phyloP scores from a whole-genome alignment of 2,113 vertebrate species.

The Reinhardtius hippoglossoides region DNA sequence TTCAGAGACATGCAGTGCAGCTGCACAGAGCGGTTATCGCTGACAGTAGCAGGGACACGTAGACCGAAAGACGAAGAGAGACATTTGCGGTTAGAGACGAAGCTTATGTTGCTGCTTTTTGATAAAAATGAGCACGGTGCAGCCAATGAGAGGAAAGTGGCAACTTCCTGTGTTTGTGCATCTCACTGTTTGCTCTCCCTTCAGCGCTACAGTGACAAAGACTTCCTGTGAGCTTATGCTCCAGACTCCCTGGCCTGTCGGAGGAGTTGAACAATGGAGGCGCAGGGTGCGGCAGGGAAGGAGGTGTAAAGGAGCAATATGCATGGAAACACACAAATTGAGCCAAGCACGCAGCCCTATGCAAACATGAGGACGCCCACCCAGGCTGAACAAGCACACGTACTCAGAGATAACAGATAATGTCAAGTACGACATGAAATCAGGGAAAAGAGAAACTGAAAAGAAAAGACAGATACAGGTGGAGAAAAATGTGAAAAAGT shows the following conservation, averaged over 20 bases:
- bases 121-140: conserved; percentile 13
- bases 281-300: conserved; percentile 20
- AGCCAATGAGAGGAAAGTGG: conserved; percentile 22
- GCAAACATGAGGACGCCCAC: conserved; percentile 40
- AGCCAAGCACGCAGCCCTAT: conserved; percentile 2
- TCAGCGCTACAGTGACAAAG: conserved; percentile 35
- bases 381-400: conserved; percentile 28
- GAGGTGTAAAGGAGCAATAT: conserved; percentile 7
- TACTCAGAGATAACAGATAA: conserved; percentile 11
- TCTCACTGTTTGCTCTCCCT: conserved; percentile 44
- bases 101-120: conserved; percentile 19
- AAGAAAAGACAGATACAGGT: neutral
- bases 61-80: neutral
- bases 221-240: conserved; percentile 60
- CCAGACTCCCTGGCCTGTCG: conserved; percentile 13
- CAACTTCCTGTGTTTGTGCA: conserved; percentile 66
- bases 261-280: conserved; percentile 64
- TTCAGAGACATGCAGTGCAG: neutral
- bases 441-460: neutral
- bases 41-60: too few species aligned
- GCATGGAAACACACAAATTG: neutral
- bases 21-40: neutral
- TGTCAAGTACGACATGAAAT: neutral
- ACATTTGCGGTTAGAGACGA: conserved; percentile 9
- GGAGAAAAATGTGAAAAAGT: neutral